Conservation (phyloP, 2,888 invertebrate species). For the Argynnis bischoffii region DNA sequence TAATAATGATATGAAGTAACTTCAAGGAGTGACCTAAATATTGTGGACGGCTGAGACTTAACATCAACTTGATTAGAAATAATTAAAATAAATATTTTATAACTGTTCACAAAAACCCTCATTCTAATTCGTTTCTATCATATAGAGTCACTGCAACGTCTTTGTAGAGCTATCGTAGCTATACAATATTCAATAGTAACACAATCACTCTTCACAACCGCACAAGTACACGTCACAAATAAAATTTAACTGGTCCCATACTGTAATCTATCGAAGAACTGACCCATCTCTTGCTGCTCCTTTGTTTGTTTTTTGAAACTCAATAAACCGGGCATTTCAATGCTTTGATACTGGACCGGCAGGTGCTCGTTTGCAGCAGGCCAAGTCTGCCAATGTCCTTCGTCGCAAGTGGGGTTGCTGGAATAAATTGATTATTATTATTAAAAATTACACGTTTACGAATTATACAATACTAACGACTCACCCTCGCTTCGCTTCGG, state of each 20-base stretch:
- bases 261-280: constrained; percentile 54
- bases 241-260: constrained; percentile 38
- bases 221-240: constrained; percentile 17
- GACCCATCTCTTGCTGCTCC: constrained; percentile 48
- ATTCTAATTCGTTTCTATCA: neutral
- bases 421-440: constrained; percentile 38
- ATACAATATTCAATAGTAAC: constrained; percentile 21
- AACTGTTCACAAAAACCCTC: neutral
- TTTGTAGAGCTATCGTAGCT: neutral
- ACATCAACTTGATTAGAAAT: constrained; percentile 3
- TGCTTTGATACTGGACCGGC: constrained; percentile 49
- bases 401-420: constrained; percentile 57
- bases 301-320: constrained; percentile 42
- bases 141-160: neutral
- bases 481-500: too few species aligned
- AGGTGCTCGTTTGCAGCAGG: constrained; percentile 45
- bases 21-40: neutral
- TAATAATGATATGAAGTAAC: too few species aligned
- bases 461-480: too few species aligned
- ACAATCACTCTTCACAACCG: constrained; percentile 5
- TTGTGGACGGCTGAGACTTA: constrained; percentile 14
- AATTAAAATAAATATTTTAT: constrained; percentile 9
- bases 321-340: constrained; percentile 46
- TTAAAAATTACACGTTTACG: too few species aligned
- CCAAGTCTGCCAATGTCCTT: constrained; percentile 47